Conservation (phyloP, 2,113 vertebrate species). For the Hemiprocne comata region DNA sequence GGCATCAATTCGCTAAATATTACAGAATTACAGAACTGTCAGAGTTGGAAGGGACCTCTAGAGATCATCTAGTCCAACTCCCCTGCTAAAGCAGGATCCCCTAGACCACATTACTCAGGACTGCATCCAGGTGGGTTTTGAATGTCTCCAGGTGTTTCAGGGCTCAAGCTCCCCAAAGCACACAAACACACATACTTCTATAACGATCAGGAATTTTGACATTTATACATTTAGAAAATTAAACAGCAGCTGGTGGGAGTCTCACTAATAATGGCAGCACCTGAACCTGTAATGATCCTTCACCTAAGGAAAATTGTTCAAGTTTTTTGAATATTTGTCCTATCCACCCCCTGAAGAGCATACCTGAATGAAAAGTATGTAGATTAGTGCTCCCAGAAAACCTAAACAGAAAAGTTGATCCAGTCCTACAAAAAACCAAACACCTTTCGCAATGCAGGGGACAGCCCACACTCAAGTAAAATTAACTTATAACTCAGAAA, state of each 20-base stretch:
- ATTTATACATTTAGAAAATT: not conserved
- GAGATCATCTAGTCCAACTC: too few species aligned
- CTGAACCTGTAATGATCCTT: slow-evolving; percentile 32
- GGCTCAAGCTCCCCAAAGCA: not conserved
- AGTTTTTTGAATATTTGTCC: slow-evolving; percentile 47
- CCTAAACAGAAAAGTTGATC: not conserved
- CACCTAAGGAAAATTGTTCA: slow-evolving; percentile 54
- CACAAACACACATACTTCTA: not conserved
- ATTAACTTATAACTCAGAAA: not conserved
- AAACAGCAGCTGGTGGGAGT: not conserved
- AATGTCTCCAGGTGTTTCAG: not conserved
- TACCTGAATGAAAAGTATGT: slow-evolving; percentile 35
- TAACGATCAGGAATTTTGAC: not conserved
- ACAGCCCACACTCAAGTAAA: fast-evolving
- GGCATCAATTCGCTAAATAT: fast-evolving
- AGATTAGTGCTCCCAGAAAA: slow-evolving; percentile 5
- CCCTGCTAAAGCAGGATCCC: too few species aligned
- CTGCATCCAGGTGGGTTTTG: too few species aligned
- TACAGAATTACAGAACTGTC: too few species aligned
- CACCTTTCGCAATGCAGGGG: not conserved
- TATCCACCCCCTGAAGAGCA: slow-evolving; percentile 10
- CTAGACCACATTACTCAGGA: too few species aligned
- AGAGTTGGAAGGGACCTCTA: too few species aligned
- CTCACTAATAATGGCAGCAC: not conserved
- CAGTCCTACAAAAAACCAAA: not conserved